Percentiles rank a stretch among this genome's conserved stretches.
Evolutionary conservation across 2,888 invertebrate genomes (phyloP).

Genomic region (Ceratothoa steindachneri): DNA sequence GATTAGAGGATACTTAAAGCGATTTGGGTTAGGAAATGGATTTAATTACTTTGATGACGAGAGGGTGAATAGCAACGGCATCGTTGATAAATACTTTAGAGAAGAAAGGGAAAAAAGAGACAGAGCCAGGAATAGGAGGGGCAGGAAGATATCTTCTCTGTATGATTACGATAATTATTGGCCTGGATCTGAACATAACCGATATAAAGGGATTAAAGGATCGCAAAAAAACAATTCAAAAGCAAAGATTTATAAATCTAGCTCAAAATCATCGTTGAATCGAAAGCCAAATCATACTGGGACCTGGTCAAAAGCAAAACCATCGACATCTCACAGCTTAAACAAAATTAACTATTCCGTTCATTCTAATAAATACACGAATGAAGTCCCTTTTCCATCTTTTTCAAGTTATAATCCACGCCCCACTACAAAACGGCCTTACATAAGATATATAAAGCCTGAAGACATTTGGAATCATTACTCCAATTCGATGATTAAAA

Average conservation of each 20-base stretch:
- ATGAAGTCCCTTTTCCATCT: neutral
- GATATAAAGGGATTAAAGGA: neutral
- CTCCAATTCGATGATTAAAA: constrained; percentile 30
- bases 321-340: no score
- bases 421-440: neutral
- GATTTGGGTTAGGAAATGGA: constrained; percentile 29
- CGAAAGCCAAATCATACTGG: neutral
- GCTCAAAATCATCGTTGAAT: neutral
- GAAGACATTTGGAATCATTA: constrained; percentile 32
- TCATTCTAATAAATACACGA: no score
- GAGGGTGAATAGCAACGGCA: neutral
- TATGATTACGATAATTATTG: constrained; percentile 22
- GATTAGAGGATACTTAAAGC: constrained; percentile 26
- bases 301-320: no score
- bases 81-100: constrained; percentile 9
- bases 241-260: neutral
- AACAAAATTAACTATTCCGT: no score
- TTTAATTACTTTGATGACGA: constrained; percentile 24
- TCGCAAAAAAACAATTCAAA: neutral
- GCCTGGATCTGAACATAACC: constrained; percentile 31
- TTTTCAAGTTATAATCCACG: neutral
- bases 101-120: neutral
- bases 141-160: neutral
- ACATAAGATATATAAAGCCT: neutral
- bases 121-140: neutral